A percentile compares a stretch with the other conserved stretches of the same genome.
Conservation (phyloP, 2,113 vertebrate genomes). For the Columba janthina region DNA sequence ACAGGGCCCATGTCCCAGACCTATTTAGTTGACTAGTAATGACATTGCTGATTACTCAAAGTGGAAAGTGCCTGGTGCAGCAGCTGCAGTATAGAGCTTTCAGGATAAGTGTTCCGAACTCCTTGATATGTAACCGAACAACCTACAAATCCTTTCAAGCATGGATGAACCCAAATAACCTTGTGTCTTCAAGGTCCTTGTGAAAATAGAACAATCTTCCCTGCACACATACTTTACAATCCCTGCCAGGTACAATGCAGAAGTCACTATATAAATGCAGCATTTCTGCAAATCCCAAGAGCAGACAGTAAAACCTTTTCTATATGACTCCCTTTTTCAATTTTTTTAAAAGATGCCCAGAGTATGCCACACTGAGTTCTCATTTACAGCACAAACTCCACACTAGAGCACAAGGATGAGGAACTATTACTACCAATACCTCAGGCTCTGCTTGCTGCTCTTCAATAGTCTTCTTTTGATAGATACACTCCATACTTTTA, state of each 20-base stretch:
- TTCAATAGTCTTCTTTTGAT: not conserved
- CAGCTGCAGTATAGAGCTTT: not conserved
- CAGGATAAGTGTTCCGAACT: not conserved
- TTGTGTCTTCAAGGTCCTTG: not conserved
- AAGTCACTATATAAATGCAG: not conserved
- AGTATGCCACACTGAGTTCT: not conserved
- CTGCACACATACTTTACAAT: not conserved
- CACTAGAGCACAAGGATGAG: not conserved
- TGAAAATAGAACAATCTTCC: not conserved
- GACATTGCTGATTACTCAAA: not conserved
- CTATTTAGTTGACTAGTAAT: not conserved
- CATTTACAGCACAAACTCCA: not conserved
- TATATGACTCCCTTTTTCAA: not conserved
- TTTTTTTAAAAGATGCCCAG: not conserved
- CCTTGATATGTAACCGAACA: not conserved
- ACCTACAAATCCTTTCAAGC: conserved; percentile 8
- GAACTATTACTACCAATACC: not conserved
- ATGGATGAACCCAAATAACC: not conserved
- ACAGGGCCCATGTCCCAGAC: not conserved
- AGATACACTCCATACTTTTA: not conserved
- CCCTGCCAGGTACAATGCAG: not conserved
- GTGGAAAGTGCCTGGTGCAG: not conserved
- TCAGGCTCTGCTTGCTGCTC: not conserved
- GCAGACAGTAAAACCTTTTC: not conserved
- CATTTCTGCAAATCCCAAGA: not conserved